Evolutionary conservation across 2,888 invertebrate genomes (phyloP).

Genomic region (Eretmocerus hayati): DNA sequence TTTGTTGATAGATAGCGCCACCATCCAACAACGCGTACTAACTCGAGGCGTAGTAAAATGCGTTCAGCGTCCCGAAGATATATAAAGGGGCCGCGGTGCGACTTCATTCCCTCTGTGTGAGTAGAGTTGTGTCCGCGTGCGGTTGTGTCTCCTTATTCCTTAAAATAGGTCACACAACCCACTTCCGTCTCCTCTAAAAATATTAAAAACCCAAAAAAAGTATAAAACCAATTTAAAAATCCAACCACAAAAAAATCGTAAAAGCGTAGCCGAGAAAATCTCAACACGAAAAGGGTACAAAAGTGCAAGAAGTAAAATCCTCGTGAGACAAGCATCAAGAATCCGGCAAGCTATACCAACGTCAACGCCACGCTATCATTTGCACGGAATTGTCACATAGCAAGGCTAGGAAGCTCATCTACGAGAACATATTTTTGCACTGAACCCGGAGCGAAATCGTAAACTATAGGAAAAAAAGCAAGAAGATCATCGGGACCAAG

Average conservation of each 20-base stretch:
- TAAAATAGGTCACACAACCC: conserved; percentile 72
- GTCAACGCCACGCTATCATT: neutral
- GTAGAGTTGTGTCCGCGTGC: conserved; percentile 65
- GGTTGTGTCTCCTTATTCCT: conserved; percentile 70
- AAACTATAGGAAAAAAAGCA: conserved; percentile 58
- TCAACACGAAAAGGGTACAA: too few relatives aligned
- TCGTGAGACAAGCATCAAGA: too few relatives aligned
- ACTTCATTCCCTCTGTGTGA: conserved; percentile 43
- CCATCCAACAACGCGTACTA: too few relatives aligned
- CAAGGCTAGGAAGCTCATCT: too few relatives aligned
- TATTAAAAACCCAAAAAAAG: too few relatives aligned
- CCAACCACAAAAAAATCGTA: conserved; percentile 43
- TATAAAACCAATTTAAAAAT: conserved; percentile 35
- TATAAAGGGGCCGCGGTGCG: conserved; percentile 25
- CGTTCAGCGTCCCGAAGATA: conserved; percentile 26
- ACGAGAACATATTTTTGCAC: neutral
- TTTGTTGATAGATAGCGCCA: too few relatives aligned
- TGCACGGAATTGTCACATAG: too few relatives aligned
- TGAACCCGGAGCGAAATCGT: too few relatives aligned
- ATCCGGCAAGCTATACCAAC: too few relatives aligned
- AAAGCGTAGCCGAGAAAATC: conserved; percentile 44
- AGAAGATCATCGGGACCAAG: conserved; percentile 50
- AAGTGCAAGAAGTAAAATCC: too few relatives aligned
- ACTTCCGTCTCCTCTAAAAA: conserved; percentile 68
- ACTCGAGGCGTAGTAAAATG: conserved; percentile 18